A percentile compares a stretch with the other conserved stretches of the same genome.
Conservation (phyloP, 2,113 vertebrate species). For the Antechinus stuartii region DNA sequence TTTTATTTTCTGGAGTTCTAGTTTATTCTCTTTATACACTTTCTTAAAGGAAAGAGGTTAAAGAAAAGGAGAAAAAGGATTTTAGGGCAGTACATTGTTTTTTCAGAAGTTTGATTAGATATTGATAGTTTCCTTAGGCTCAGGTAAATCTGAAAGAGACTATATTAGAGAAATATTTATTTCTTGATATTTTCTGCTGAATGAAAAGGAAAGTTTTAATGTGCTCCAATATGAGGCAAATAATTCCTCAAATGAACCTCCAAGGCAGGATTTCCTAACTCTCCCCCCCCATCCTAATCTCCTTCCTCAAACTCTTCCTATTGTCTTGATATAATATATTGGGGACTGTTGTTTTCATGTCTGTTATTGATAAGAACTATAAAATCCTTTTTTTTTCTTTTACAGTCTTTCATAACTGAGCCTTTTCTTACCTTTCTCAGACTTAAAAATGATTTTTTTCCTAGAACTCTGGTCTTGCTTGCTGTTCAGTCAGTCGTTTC, state of each 20-base stretch:
- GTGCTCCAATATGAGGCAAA: not conserved
- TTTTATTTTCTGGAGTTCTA: not conserved
- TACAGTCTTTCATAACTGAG: not conserved
- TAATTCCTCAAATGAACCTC: not conserved
- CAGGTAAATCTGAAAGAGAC: not conserved
- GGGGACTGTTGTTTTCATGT: not conserved
- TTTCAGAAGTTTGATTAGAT: not conserved
- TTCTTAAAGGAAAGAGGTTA: not conserved
- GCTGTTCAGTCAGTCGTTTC: too few species aligned
- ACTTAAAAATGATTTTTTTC: not conserved
- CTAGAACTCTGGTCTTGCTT: not conserved
- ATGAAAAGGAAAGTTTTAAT: not conserved
- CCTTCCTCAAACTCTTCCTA: not conserved
- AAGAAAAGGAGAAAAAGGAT: not conserved
- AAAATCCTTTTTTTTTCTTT: not conserved
- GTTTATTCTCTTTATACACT: not conserved
- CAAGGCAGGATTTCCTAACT: not conserved
- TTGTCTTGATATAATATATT: not conserved
- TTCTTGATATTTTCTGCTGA: not conserved
- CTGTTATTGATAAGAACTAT: not conserved
- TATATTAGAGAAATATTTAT: not conserved
- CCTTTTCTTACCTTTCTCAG: not conserved
- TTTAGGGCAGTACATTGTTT: not conserved
- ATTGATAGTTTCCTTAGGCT: not conserved
- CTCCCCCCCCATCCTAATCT: too few species aligned